Base-by-base conservation (phyloP, 1,140 invertebrate genomes). In the Odontomachus brunneus region DNA sequence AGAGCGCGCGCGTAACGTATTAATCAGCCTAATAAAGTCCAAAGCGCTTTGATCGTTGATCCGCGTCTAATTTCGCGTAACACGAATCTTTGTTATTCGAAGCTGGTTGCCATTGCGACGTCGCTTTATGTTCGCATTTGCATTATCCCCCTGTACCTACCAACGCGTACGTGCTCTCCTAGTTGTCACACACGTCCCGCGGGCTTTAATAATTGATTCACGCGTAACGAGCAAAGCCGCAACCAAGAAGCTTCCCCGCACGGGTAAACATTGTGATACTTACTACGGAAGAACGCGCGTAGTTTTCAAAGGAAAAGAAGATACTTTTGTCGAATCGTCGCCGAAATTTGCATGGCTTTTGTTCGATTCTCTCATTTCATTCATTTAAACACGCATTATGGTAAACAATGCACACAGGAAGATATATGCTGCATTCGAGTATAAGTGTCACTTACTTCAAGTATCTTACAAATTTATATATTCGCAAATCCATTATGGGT, bases 21-120 rank as follows among this genome's bases (percentile, higher is more conserved):
- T 80, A 80, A 80, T 80, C 65, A 80, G 33, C n/a, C 65, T 80
- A 71, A 80, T 80, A 71, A 80, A 71, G 51, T 51, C 57, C n/a
- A 51, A 3, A 55, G 75, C 53, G 51, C 75, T 80, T 80, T 82
- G 67, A 82, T 60, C 78, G 78, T 62, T 82, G 67, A 74, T 74
- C 78, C 78, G 69, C 69, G 14, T 82, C 78, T 82, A 82, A 82
- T 82, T 82, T 82, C 48, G 78, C 69, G 55, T 74, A 74, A 82
- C 69, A 62, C 26, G 55, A 73, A 72, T 82, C 78, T 74, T 74
- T 74, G 78, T 82, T 74, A 62, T 74, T 62, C 44, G 67, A 72
- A 44, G 44, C 19, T 19, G 69, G 29, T 82, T 74, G 44, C 71
- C 60, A 62, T 44, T 63, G 9, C 15, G 26, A 22, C 24, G 44